phyloP scores from a whole-genome alignment of 2,888 invertebrate species.

The Parapristionchus giblindavisi region DNA sequence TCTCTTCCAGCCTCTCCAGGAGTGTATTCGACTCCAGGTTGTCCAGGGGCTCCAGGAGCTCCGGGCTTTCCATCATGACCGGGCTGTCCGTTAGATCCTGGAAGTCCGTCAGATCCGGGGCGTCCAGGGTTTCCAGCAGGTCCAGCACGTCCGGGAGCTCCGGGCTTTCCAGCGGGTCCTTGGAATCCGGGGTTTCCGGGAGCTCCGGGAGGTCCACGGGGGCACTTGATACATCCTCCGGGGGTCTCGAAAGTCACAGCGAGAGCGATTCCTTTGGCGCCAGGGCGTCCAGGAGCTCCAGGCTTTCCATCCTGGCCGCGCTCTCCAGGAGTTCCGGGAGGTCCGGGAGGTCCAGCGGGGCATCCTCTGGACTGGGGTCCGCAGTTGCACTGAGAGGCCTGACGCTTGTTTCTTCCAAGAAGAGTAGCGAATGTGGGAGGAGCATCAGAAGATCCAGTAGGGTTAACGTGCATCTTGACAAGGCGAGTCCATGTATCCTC shows the following conservation, averaged over 20 bases:
- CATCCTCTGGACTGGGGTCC: too few relatives aligned
- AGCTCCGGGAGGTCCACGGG: slow-evolving; percentile 49
- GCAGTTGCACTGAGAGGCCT: too few relatives aligned
- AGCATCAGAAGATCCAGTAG: too few relatives aligned
- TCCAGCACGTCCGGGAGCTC: slow-evolving; percentile 52
- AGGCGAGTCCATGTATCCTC: too few relatives aligned
- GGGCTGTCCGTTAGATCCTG: slow-evolving; percentile 49
- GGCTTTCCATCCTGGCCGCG: too few relatives aligned
- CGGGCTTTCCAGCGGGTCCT: slow-evolving; percentile 54
- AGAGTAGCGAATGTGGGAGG: too few relatives aligned
- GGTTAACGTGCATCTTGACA: too few relatives aligned
- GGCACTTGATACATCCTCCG: slow-evolving; percentile 52
- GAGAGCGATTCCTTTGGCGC: slow-evolving; percentile 50
- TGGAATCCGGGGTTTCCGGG: slow-evolving; percentile 51
- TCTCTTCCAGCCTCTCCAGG: slow-evolving; percentile 52
- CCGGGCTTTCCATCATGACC: slow-evolving; percentile 55
- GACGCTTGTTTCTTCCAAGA: too few relatives aligned
- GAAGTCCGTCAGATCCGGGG: slow-evolving; percentile 53
- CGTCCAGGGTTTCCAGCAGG: slow-evolving; percentile 55
- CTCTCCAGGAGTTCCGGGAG: too few relatives aligned
- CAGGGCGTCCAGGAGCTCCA: slow-evolving; percentile 54
- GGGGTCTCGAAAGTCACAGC: slow-evolving; percentile 47
- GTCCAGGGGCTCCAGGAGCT: slow-evolving; percentile 49
- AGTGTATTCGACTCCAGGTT: slow-evolving; percentile 50
- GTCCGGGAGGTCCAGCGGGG: too few relatives aligned